Evolutionary conservation across 1,140 invertebrate genomes (phyloP), one percentile per base, ranked within the genome.

Genomic region (Bilobella aurantiaca): DNA sequence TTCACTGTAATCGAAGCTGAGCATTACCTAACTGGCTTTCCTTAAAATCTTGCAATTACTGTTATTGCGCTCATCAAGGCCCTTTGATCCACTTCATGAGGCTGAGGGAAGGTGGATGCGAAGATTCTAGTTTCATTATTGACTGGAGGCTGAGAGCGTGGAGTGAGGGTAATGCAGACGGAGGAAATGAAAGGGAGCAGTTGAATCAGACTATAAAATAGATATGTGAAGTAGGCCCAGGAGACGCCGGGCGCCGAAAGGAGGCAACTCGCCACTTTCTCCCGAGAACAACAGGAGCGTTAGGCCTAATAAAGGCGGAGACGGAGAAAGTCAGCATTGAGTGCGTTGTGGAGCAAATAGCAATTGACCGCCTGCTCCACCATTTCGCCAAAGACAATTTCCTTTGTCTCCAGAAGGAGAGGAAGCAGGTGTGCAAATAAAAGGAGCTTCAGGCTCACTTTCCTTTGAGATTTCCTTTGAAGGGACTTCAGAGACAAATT

Each of bases 121-220:
- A n/a, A n/a, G n/a, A n/a, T n/a, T n/a, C n/a, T n/a, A n/a, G n/a
- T n/a, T n/a, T n/a, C n/a, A n/a, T n/a, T n/a, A n/a, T n/a, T n/a
- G n/a, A n/a, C n/a, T n/a, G n/a, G n/a, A n/a, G n/a, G n/a, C n/a
- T n/a, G n/a, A n/a, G n/a, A n/a, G n/a, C n/a, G n/a, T n/a, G n/a
- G n/a, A n/a, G n/a, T n/a, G n/a, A n/a, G n/a, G n/a, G n/a, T n/a
- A n/a, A n/a, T n/a, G n/a, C n/a, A n/a, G n/a, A 42, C 8, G 18
- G 18, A 42, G 34, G 34, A 42, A 42, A 42, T 42, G 34, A 42
- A 42, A 42, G 8, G 34, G 5, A 57, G n/a, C 46, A 66, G 65
- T 66, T 66, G 58, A 59, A 57, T 53, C 62, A 67, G 47, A 37
- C 66, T 63, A 67, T 67, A 67, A 67, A 67, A 67, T 67, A 63